phyloP scores from a whole-genome alignment of 2,888 invertebrate genomes.

The Aphidoletes aphidimyza region DNA sequence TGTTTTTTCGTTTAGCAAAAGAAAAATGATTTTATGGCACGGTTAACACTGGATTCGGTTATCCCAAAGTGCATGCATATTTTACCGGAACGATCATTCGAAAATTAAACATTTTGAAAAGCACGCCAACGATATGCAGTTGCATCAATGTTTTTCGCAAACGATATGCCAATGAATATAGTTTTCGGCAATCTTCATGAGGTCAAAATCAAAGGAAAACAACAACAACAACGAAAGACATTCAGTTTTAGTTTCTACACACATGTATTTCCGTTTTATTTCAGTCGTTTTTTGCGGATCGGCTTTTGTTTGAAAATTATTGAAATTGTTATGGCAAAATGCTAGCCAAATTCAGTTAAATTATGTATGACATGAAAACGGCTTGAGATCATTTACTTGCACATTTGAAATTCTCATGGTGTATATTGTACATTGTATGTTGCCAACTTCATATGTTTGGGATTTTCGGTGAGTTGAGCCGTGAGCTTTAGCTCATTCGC shows the following conservation, averaged over 20 bases:
- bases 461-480: too few relatives aligned
- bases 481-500: too few relatives aligned
- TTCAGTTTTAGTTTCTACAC: too few relatives aligned
- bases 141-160: background rate
- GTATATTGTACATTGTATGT: too few relatives aligned
- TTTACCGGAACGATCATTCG: background rate
- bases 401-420: background rate
- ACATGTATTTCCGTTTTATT: too few relatives aligned
- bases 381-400: background rate
- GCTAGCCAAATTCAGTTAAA: background rate
- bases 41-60: background rate
- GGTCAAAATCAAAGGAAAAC: background rate
- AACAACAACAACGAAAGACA: too few relatives aligned
- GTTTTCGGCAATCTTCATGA: background rate
- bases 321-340: background rate
- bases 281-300: background rate
- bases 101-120: background rate
- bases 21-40: background rate
- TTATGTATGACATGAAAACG: background rate
- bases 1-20: background rate
- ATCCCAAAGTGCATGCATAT: background rate
- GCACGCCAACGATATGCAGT: background rate
- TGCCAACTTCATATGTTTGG: too few relatives aligned
- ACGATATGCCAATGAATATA: too few relatives aligned
- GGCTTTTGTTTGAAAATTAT: background rate